A percentile compares a stretch with the other conserved stretches of the same genome.
phyloP scores from a whole-genome alignment of 2,888 invertebrate species.

The Serripes groenlandicus region DNA sequence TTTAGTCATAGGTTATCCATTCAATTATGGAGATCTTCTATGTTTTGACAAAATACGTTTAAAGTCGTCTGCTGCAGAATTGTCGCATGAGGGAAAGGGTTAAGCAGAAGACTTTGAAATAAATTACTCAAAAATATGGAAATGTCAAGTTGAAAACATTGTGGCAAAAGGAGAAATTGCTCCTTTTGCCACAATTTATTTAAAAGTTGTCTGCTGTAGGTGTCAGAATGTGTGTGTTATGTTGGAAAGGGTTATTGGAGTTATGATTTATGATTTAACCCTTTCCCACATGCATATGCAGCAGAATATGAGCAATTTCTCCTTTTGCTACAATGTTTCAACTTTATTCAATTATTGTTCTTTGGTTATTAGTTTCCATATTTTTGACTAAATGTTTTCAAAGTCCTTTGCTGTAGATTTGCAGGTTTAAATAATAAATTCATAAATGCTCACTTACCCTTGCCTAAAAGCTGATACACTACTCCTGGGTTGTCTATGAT shows the following conservation, averaged over 20 bases:
- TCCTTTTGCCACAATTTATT: background rate
- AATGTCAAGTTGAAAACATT: background rate
- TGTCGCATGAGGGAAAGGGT: too few relatives aligned
- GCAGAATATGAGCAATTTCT: background rate
- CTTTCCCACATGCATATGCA: too few relatives aligned
- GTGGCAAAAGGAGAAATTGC: background rate
- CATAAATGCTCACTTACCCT: slow-evolving; percentile 31
- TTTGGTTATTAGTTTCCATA: too few relatives aligned
- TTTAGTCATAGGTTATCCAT: too few relatives aligned
- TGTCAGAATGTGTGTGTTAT: too few relatives aligned
- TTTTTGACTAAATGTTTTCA: background rate
- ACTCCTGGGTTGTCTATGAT: slow-evolving; percentile 69
- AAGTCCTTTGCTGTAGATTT: background rate
- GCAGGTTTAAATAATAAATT: background rate
- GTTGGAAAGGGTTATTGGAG: too few relatives aligned
- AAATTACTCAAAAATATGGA: background rate
- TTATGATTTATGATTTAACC: too few relatives aligned
- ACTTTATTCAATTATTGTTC: too few relatives aligned
- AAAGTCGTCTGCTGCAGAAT: too few relatives aligned
- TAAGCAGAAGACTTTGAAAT: too few relatives aligned
- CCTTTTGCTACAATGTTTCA: background rate
- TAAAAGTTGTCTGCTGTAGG: background rate
- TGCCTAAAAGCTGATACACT: slow-evolving; percentile 35
- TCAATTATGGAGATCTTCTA: too few relatives aligned
- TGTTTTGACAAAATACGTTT: too few relatives aligned